Evolutionary conservation across 1,140 invertebrate species (phyloP), one percentile per base, ranked within the genome.

Genomic region (Neodiprion pinetum): DNA sequence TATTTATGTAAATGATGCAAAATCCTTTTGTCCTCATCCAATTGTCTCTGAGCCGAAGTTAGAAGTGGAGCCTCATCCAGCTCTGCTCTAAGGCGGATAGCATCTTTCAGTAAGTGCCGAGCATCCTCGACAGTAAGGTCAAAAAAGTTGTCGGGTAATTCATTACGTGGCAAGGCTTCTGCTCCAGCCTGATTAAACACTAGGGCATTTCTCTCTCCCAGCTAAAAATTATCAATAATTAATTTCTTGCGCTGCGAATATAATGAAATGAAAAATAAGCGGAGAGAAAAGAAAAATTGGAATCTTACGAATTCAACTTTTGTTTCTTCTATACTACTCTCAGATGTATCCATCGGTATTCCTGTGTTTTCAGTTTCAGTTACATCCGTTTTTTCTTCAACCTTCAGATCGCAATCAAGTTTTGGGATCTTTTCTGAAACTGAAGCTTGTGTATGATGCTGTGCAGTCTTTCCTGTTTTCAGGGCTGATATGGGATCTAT

Each of bases 71-170:
- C 91, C 74, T 93, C 91, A 78, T 94, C 92, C 48, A 93, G 78
- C 71, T 91, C 88, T 50, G 89, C 80, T 49, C 92, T 89, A 71
- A 89, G 89, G 83, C 91, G 90, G 83, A 92, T 92, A 23, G 95
- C 88, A 81, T 96, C 94, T 67, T 91, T 88, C 48, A 95, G 88
- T 14, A 97, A 88, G 82, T 89, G 90, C 80, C 91, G 91, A 0
- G 96, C 91, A 89, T 97, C 96, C 73, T 93, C 90, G 23, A 95
- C 89, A 23, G 94, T 95, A 17, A 96, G 82, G 75, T 96, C 94
- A 87, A 94, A 97, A 83, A 97, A 97, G 77, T 93, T 93, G 86
- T 97, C 95, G 14, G 94, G 92, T 48, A 95, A 82, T 74, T 95
- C 93, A 74, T 93, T 90, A 72, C 78, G 80, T 1, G 88, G 83